Base-by-base conservation (phyloP, 2,797 vertebrate species). In the Chaetophractus vellerosus region DNA sequence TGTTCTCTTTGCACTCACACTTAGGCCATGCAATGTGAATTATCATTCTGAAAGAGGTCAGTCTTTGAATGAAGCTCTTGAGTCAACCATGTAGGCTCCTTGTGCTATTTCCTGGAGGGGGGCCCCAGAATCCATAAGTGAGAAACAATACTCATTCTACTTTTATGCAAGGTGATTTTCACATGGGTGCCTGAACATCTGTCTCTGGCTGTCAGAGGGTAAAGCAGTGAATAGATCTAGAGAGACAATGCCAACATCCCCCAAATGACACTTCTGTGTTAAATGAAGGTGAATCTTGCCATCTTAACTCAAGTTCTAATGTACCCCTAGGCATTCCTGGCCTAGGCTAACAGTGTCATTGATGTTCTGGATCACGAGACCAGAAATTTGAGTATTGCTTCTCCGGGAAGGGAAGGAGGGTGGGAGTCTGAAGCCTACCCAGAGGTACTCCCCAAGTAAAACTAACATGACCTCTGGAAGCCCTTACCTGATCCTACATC, bases 141-240 rank as follows among this genome's bases (percentile, higher is more conserved):
- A 84, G 50, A 74, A 90, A 81, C 89, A 80, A 81, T 78, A 81
- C 15, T 92, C 81, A 86, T 24, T 80, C 79, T 79, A 71, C 14
- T 89, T 88, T 91, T 94, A 86, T 48, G 48, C 28, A 71, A 76
- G 72, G 79, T 71, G 48, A 6, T 93, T 96, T 90, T 59, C 69
- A 63, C 80, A 28, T 36, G 28, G 57, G 61, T 80, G 36, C 55
- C 18, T 86, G 61, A 90, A 48, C 19, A 45, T 69, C 64, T 87
- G 6, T 71, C 18, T 89, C 64, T 86, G 33, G 6, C 45, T 86
- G 24, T 85, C 41, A 72, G 75, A 90, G 15, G 55, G 50, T 52
- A 96, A 86, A 88, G 10, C 55, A 75, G 4, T 36, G 36, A 66
- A 59, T n/a, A 57, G 11, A 68, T 83, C 3, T 31, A 55, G 68